Conservation (phyloP, 1,140 invertebrate species). For the Wasmannia auropunctata region DNA sequence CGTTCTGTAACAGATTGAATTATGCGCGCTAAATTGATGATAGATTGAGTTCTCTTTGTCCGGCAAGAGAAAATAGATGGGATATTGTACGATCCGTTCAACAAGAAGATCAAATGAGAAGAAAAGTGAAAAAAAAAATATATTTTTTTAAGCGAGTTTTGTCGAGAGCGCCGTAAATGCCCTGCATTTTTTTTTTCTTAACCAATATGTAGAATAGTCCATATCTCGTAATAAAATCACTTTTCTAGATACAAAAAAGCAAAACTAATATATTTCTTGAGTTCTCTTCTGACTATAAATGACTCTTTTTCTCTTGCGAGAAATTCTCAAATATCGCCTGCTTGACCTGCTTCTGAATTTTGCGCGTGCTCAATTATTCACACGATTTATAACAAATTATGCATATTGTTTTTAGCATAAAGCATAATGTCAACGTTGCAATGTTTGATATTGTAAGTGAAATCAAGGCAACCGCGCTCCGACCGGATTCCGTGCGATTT, state of each 20-base stretch:
- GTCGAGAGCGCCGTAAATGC: background rate
- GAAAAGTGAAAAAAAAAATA: slow-evolving; percentile 6
- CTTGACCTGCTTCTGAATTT: background rate
- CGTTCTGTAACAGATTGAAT: slow-evolving; percentile 35
- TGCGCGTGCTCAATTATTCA: background rate
- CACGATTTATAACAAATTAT: background rate
- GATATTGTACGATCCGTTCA: background rate
- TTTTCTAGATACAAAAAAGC: background rate
- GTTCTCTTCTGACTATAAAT: background rate
- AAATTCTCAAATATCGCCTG: background rate
- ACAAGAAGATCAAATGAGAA: slow-evolving; percentile 15
- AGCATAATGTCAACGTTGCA: background rate
- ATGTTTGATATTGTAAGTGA: slow-evolving; percentile 1
- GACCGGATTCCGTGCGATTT: slow-evolving; percentile 4
- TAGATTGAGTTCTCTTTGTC: slow-evolving; percentile 24
- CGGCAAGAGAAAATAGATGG: background rate
- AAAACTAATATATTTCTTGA: background rate
- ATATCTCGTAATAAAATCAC: background rate
- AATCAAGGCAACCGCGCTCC: background rate
- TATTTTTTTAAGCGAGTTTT: background rate
- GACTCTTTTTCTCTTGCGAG: background rate
- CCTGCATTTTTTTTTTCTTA: background rate
- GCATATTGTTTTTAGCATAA: background rate
- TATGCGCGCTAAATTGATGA: slow-evolving; percentile 14
- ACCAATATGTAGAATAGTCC: background rate